Conservation (phyloP, 1,140 invertebrate genomes). For the Drosophila simulans region DNA sequence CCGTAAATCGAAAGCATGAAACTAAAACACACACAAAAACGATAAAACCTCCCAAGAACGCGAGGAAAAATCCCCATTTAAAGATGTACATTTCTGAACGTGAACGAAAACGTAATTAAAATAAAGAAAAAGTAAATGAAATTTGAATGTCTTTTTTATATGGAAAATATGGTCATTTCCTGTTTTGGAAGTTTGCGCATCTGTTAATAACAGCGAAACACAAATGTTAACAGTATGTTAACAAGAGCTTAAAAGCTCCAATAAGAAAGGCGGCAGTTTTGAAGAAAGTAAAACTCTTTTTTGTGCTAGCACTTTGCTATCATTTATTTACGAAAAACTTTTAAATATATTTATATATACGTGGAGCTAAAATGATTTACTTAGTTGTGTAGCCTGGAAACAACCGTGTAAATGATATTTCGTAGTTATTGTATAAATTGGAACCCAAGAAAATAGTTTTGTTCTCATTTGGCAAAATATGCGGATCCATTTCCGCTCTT, state of each 20-base stretch:
- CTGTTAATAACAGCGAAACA: background rate
- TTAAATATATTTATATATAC: constrained; percentile 23
- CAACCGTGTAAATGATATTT: constrained; percentile 54
- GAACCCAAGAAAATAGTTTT: constrained; percentile 47
- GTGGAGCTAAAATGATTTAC: constrained; percentile 32
- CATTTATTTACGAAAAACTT: constrained; percentile 49
- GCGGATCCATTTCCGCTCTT: constrained; percentile 30
- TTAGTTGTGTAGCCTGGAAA: constrained; percentile 31
- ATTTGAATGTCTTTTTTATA: background rate
- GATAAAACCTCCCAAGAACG: constrained; percentile 25
- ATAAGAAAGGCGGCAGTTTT: background rate
- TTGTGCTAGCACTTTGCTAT: constrained; percentile 19
- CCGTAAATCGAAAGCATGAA: constrained; percentile 41
- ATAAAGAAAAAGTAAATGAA: constrained; percentile 49
- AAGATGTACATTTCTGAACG: constrained; percentile 78
- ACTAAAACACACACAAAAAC: constrained; percentile 19
- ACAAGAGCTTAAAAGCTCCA: constrained; percentile 15
- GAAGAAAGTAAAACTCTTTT: background rate
- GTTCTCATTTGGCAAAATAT: constrained; percentile 65
- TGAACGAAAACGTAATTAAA: constrained; percentile 68
- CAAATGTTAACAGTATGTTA: constrained; percentile 18
- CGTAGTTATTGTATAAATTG: constrained; percentile 47
- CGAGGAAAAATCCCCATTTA: constrained; percentile 58
- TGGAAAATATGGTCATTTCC: background rate
- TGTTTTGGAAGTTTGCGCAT: background rate